Evolutionary conservation across 2,888 invertebrate species (phyloP).

Genomic region (Dicyrtomina minuta): DNA sequence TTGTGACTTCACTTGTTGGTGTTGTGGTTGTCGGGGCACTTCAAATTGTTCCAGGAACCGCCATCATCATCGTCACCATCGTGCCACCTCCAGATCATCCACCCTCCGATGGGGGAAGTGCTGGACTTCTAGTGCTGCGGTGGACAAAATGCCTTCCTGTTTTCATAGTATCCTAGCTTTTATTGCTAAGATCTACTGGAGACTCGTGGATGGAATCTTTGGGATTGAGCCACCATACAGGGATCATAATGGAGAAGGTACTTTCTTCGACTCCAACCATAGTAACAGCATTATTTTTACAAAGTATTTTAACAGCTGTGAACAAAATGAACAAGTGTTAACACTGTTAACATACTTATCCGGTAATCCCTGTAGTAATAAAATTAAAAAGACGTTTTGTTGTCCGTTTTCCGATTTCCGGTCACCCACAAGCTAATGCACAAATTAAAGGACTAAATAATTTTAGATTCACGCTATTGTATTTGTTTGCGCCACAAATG

Average conservation of each 20-base stretch:
- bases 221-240: constrained; percentile 49
- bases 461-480: too few relatives aligned
- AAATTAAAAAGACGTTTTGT: too few relatives aligned
- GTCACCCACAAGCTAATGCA: too few relatives aligned
- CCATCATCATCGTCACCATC: constrained; percentile 9
- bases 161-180: constrained; percentile 49
- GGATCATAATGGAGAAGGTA: constrained; percentile 52
- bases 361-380: too few relatives aligned
- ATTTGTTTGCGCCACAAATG: too few relatives aligned
- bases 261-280: too few relatives aligned
- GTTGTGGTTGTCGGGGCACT: constrained; percentile 34
- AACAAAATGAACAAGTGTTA: too few relatives aligned
- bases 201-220: constrained; percentile 50
- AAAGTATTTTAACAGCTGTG: too few relatives aligned
- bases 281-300: too few relatives aligned
- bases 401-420: too few relatives aligned
- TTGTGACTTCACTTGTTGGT: constrained; percentile 35
- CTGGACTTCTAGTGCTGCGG: constrained; percentile 39
- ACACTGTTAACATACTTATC: too few relatives aligned
- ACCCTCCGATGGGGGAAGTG: constrained; percentile 41
- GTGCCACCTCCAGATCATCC: constrained; percentile 36
- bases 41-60: constrained; percentile 31
- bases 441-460: too few relatives aligned
- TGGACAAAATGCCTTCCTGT: constrained; percentile 45
- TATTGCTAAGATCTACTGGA: constrained; percentile 52